A percentile compares a stretch with the other conserved stretches of the same genome.
These are phyloP conservation scores for Sussaba pulchella DNA, from an alignment of 2,888 invertebrate species.

Conservation along the genomic window DNA sequence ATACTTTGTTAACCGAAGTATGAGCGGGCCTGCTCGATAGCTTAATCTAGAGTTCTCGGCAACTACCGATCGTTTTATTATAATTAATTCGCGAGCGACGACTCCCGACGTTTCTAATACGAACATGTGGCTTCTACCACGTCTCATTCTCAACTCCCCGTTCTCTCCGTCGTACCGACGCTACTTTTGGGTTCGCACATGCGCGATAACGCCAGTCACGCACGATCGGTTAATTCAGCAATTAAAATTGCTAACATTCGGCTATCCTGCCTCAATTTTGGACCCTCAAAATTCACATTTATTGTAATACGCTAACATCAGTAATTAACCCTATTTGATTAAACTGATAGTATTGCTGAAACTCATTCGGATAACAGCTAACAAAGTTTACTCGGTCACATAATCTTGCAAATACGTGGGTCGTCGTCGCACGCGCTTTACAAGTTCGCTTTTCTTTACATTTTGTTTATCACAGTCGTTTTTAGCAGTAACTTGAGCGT, in stretches of 20 bases:
- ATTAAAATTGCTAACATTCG: constrained; percentile 16
- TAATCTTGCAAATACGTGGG: constrained; percentile 1
- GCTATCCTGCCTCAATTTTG: constrained; percentile 28
- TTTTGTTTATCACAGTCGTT: not conserved
- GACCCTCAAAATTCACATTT: constrained; percentile 22
- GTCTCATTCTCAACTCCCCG: too few species aligned
- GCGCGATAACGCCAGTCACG: too few species aligned
- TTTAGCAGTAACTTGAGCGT: not conserved
- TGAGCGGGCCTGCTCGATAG: too few species aligned
- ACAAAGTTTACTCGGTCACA: not conserved
- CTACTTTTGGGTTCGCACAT: not conserved
- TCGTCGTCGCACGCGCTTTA: constrained; percentile 4
- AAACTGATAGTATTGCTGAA: not conserved
- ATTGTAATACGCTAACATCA: not conserved
- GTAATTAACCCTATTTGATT: not conserved
- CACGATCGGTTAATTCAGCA: not conserved
- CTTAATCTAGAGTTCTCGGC: too few species aligned
- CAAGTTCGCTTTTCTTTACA: not conserved
- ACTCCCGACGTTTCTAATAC: too few species aligned
- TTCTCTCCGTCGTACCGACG: not conserved
- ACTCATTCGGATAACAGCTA: not conserved
- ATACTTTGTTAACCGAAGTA: too few species aligned
- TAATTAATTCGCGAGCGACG: too few species aligned
- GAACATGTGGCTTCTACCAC: too few species aligned
- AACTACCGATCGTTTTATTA: too few species aligned